Base-by-base conservation (phyloP, 2,888 invertebrate genomes). In the Biston betularia region DNA sequence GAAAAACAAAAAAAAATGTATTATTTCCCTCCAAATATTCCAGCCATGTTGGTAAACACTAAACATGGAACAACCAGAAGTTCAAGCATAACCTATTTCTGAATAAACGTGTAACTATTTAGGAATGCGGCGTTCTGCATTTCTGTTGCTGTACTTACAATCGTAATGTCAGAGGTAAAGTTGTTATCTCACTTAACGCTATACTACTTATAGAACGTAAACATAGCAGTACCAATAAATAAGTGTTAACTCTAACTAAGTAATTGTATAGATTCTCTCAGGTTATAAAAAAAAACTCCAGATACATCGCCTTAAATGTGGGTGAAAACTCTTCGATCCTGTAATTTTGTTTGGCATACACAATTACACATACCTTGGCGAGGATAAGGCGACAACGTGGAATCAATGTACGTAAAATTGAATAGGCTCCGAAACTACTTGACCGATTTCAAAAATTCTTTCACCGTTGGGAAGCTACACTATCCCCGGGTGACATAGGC, bases 121-220 rank as follows among this genome's bases (percentile, higher is more conserved):
- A 53, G 45, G 46, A 64, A 62, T 55, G 46, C 55, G 50, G 34
- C 34, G 49, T 54, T 58, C 54, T 67, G 63, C 70, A 64, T 70
- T 69, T 63, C 66, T 68, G 65, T 53, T 68, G 45, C 46, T 35
- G 46, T 38, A 57, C 58, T 58, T 54, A 54, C 45, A 70, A 73
- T 73, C 67, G 60, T 70, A 73, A 72, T 66, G 65, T 55, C 69
- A 63, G 54, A 58, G 60, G 56, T 61, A 63, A 50, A 49, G 50
- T 15, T 52, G n/a, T 49, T 55, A 56, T 63, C 58, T 58, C 49
- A 58, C 48, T 58, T 8, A 40, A 58, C 15, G 58, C 58, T 40
- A 58, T 46, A 35, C 35, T 48, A 14, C 38, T 38, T 38, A 38
- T 38, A 38, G 9, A 38, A 38, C 6, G 38, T 38, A 9, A 8